Conservation (phyloP, 2,888 invertebrate species). For the Agrotis segetum region DNA sequence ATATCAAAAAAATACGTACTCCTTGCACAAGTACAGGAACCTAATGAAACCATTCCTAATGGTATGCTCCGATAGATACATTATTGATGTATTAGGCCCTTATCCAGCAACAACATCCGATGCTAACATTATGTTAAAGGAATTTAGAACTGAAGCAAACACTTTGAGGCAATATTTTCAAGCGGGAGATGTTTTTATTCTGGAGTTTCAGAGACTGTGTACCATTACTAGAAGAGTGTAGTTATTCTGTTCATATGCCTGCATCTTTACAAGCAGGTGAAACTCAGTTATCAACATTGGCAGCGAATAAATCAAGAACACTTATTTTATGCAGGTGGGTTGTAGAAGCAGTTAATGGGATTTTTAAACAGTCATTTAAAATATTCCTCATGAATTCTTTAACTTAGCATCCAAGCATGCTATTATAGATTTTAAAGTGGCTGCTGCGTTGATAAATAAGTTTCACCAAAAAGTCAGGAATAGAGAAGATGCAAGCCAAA, state of each 20-base stretch:
- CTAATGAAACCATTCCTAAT: conserved; percentile 20
- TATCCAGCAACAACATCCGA: conserved; percentile 22
- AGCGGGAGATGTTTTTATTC: no score
- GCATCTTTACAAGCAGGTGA: conserved; percentile 1
- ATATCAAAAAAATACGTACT: conserved; percentile 3
- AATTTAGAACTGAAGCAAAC: no score
- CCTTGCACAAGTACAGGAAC: conserved; percentile 25
- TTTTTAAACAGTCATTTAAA: not conserved
- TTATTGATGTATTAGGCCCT: conserved; percentile 35
- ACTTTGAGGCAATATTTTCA: no score
- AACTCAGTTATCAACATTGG: not conserved
- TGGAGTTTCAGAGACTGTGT: no score
- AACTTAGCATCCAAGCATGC: not conserved
- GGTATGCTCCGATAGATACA: conserved; percentile 24
- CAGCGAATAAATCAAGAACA: not conserved
- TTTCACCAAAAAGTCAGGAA: not conserved
- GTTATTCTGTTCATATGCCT: conserved; percentile 4
- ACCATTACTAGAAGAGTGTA: not conserved
- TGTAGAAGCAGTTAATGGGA: not conserved
- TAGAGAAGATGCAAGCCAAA: not conserved
- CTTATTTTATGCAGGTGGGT: not conserved
- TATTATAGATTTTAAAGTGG: not conserved
- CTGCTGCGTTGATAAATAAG: no score
- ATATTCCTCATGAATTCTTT: not conserved
- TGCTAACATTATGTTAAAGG: not conserved